Evolutionary conservation across 35 echinoderm and acorn worm genomes (phyloP), one percentile per base, ranked within the genome.

Genomic region (Heliocidaris erythrogramma): DNA sequence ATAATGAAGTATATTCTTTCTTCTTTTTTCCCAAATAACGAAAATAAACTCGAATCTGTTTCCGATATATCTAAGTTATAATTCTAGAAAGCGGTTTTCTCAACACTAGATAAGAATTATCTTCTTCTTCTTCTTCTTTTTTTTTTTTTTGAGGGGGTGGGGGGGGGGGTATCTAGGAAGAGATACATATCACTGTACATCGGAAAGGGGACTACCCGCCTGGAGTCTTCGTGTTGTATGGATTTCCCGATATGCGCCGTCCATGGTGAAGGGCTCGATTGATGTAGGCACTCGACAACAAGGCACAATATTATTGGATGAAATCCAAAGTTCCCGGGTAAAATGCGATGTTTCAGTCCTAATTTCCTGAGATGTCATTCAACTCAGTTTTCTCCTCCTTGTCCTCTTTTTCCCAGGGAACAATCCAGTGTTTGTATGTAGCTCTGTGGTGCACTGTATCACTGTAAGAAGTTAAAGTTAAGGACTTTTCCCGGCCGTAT

Each of bases 311-410:
- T n/a, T n/a, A n/a, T 48, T 89, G 31, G 87, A 47, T 89, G 12
- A 24, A 48, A 42, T 89, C 87, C 47, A 89, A 32, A 89, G 47
- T 89, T 78, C 65, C 87, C 87, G 32, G 11, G 87, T 27, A 89
- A 47, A 47, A 47, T n/a, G 31, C 47, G 47, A 48, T 47, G 31
- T 32, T 89, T 89, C 47, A 47, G 1, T 27, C 30, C 87, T 42
- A 47, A 32, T 89, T 48, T 89, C 87, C 87, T 89, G 87, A 32
- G 14, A 89, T 89, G 31, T 89, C 87, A 47, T 89, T 89, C 87
- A 47, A 47, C 87, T 48, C 31, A 14, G 12, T 32, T 48, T 4
- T 89, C 31, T 89, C 31, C 85, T 86, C 31, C 85, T 2, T 86
- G 10, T n/a, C 8, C 85, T 24, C 31, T 13, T 18, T 31, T 21